phyloP scores from a whole-genome alignment of 2,113 vertebrate genomes.

The Istiophorus platypterus region DNA sequence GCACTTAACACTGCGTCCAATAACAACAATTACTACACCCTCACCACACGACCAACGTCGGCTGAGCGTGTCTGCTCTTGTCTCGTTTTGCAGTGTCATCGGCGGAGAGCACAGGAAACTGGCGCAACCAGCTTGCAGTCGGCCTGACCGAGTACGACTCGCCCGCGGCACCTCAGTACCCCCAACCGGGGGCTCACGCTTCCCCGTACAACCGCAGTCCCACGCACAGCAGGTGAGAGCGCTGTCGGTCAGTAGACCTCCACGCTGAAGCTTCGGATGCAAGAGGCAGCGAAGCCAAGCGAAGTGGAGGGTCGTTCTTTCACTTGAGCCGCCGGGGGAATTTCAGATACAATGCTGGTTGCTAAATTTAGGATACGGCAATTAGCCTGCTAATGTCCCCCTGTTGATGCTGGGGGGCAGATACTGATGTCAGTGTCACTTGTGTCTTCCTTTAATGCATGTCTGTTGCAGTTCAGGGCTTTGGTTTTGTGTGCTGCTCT shows the following conservation, averaged over 20 bases:
- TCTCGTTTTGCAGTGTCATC: conserved; percentile 89
- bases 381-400: background rate
- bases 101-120: conserved; percentile 88
- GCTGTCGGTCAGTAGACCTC: background rate
- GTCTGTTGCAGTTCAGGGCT: conserved; percentile 12
- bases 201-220: conserved; percentile 87
- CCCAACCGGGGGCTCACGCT: conserved; percentile 85
- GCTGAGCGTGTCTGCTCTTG: conserved; percentile 28
- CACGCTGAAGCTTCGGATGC: background rate
- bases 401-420: background rate
- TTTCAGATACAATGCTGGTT: background rate
- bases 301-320: background rate
- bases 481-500: conserved; percentile 27
- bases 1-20: conserved; percentile 22
- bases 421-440: conserved; percentile 9
- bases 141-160: conserved; percentile 88
- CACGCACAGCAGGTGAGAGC: conserved; percentile 89
- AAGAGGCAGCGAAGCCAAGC: conserved; percentile 4
- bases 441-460: conserved; percentile 22
- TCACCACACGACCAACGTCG: background rate
- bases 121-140: conserved; percentile 88
- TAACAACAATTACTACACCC: conserved; percentile 33
- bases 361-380: background rate
- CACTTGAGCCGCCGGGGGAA: background rate
- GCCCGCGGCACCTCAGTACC: conserved; percentile 77